These are phyloP conservation scores for Bothrops jararaca DNA, from an alignment of 2,113 vertebrate species.

Conservation along the genomic window DNA sequence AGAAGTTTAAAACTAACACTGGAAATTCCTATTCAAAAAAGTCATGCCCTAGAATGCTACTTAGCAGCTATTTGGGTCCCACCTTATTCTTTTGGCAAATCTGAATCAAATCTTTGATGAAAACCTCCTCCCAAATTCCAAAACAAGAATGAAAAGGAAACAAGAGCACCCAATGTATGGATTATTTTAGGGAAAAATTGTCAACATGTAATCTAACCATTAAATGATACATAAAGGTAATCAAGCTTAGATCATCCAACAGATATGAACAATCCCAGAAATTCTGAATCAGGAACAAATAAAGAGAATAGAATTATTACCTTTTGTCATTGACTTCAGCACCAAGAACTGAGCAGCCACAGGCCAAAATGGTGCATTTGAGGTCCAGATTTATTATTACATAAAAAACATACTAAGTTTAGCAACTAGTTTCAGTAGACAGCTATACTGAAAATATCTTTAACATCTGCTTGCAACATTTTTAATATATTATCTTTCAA, in stretches of 20 bases:
- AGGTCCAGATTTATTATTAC: not conserved
- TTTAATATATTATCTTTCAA: not conserved
- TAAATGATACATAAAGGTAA: not conserved
- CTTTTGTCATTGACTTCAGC: not conserved
- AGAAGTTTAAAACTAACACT: not conserved
- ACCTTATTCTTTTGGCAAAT: not conserved
- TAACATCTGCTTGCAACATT: not conserved
- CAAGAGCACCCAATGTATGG: not conserved
- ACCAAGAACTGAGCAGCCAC: not conserved
- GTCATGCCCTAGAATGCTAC: not conserved
- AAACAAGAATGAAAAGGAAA: not conserved
- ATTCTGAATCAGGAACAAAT: not conserved
- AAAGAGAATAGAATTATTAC: not conserved
- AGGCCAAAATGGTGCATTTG: not conserved
- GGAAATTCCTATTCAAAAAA: not conserved
- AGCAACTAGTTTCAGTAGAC: not conserved
- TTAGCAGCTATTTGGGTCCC: not conserved
- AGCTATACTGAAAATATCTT: not conserved
- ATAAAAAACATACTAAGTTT: not conserved
- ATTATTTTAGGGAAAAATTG: not conserved
- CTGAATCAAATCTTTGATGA: not conserved
- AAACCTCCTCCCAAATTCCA: not conserved
- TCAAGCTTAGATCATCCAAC: not conserved
- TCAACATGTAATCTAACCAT: not conserved
- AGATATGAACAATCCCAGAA: not conserved